Conservation (phyloP, 2,888 invertebrate genomes). For the Gymnocheta viridis region DNA sequence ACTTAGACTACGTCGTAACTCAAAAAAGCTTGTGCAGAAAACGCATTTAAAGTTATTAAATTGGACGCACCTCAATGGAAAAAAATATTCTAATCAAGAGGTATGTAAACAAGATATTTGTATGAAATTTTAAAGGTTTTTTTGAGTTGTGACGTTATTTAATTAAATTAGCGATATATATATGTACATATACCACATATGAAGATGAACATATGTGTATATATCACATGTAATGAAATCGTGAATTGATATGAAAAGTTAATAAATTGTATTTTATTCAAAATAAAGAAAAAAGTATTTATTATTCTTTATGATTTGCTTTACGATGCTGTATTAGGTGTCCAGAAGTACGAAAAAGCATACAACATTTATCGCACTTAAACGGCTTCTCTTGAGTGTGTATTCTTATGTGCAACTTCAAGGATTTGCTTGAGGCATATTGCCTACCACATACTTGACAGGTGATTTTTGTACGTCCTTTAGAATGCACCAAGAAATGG, state of each 20-base stretch:
- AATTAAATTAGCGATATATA: no score
- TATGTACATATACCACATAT: no score
- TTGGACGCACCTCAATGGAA: no score
- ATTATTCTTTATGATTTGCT: conserved; percentile 43
- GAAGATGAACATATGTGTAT: background rate
- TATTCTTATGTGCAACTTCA: conserved; percentile 76
- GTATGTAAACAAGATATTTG: no score
- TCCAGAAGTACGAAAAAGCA: conserved; percentile 77
- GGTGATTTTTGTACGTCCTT: conserved; percentile 61
- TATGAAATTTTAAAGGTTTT: no score
- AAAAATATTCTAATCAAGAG: no score
- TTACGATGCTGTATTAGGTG: conserved; percentile 74
- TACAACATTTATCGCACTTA: conserved; percentile 73
- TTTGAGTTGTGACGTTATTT: no score
- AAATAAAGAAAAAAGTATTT: background rate
- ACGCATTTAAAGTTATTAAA: no score
- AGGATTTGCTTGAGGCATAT: conserved; percentile 74
- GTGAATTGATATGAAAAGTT: background rate
- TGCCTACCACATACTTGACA: conserved; percentile 75
- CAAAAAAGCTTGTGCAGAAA: no score
- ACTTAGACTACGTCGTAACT: no score
- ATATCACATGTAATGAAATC: background rate
- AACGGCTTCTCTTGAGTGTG: conserved; percentile 78
- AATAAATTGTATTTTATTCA: no score
- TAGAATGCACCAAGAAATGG: conserved; percentile 72